Evolutionary conservation across 2,113 vertebrate species (phyloP).

Genomic region (Isurus oxyrinchus): DNA sequence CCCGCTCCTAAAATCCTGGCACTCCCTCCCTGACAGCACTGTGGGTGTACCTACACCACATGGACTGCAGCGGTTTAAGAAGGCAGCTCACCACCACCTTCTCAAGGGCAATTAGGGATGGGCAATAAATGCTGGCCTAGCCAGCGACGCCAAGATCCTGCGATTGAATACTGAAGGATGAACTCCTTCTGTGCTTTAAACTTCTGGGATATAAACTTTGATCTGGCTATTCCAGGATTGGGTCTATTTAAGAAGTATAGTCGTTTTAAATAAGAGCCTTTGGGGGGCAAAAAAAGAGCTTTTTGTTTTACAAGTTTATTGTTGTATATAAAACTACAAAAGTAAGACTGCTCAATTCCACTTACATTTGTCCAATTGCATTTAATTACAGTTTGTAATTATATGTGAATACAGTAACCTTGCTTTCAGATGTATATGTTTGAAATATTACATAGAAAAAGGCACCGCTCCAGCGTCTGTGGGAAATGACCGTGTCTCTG

Average conservation of each 20-base stretch:
- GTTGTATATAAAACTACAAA: constrained; percentile 99
- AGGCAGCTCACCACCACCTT: too few species aligned
- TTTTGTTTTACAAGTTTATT: constrained; percentile 78
- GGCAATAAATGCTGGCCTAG: too few species aligned
- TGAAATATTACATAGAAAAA: constrained; percentile 99
- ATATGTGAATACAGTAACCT: constrained; percentile 82
- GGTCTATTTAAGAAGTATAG: too few species aligned
- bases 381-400: constrained; percentile 80
- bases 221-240: neutral
- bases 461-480: constrained; percentile 97
- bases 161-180: neutral
- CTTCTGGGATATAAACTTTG: neutral
- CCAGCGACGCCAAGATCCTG: too few species aligned
- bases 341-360: constrained; percentile 97
- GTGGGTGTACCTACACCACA: too few species aligned
- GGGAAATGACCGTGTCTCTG: constrained; percentile 70
- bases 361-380: constrained; percentile 80
- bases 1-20: too few species aligned
- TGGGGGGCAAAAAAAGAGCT: neutral
- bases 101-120: too few species aligned
- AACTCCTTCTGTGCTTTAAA: neutral
- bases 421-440: constrained; percentile 72
- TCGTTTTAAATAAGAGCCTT: neutral
- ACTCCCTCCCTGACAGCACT: too few species aligned
- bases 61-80: too few species aligned